Evolutionary conservation across 2,888 invertebrate genomes (phyloP), one percentile per base, ranked within the genome.

Genomic region (Amiota minor): DNA sequence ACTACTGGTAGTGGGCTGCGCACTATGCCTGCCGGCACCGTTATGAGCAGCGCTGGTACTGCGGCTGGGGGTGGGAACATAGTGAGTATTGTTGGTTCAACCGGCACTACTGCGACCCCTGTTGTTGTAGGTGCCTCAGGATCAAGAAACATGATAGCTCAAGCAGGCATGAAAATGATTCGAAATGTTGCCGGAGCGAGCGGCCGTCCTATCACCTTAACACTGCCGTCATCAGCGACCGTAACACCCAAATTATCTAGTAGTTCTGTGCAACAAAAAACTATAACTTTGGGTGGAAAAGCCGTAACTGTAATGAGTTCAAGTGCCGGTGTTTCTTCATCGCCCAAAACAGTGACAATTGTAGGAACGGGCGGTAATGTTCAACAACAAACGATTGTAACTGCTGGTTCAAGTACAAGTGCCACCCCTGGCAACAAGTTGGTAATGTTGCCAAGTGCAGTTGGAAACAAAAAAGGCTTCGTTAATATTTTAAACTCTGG

Each of bases 201-300:
- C 9, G 92, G 93, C 0, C 93, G 94, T 81, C 94, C 94, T 0
- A 93, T 94, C 73, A 94, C 94, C 1, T 92, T 94, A 76, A 93
- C 93, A 0, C 91, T 94, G 82, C 93, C 93, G 8, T 72, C 72
- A 45, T 74, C 83, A 9, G 71, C 77, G 12, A 73, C 74, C 9
- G 18, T 47, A 46, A 65, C 65, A 47, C 87, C 88, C 53, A 86
- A 84, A 68, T 53, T 79, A 1, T 72, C 76, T 1, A 73, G 72
- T n/a, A 70, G 79, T 4, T 49, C 74, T 6, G 78, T 88, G 12
- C 88, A 92, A 47, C 89, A 92, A 89, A 93, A 93, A 84, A 91
- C 93, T 35, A 91, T 93, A 45, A 93, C 93, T 74, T 91, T 94
- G 75, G 93, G 93, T 9, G 94, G 94, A 0, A 94, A 94, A 88